Conservation (phyloP, 2,113 vertebrate genomes). For the Bubalus kerabau region DNA sequence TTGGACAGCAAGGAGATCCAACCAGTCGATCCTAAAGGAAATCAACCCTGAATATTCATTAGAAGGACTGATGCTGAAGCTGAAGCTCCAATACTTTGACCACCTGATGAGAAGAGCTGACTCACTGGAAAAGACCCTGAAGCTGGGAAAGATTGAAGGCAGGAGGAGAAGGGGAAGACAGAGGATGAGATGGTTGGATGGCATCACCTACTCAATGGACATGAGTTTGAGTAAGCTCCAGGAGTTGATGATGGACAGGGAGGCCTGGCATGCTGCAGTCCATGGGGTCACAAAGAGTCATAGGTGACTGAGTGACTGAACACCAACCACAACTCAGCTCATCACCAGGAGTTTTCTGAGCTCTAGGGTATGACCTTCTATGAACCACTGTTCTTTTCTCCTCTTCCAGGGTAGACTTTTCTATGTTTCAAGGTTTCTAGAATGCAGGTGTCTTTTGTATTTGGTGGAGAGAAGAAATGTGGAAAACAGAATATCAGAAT, state of each 20-base stretch:
- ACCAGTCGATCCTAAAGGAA: not conserved
- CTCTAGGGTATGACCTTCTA: fast-evolving
- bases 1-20: not conserved
- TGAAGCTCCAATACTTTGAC: not conserved
- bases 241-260: not conserved
- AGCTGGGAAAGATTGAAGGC: not conserved
- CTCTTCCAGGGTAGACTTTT: not conserved
- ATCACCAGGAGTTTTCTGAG: not conserved
- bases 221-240: not conserved
- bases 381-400: not conserved
- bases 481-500: not conserved
- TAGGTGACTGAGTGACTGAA: fast-evolving
- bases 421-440: not conserved
- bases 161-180: fast-evolving
- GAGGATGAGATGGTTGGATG: not conserved
- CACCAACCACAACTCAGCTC: not conserved
- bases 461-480: not conserved
- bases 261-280: not conserved
- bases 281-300: not conserved
- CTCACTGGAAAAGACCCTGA: not conserved
- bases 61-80: not conserved
- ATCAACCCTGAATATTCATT: not conserved
- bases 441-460: not conserved
- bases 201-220: fast-evolving
- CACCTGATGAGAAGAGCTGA: not conserved